Percentiles rank a stretch among this genome's conserved stretches.
Conservation (phyloP, 1,140 invertebrate genomes). For the Drosophila bipectinata region DNA sequence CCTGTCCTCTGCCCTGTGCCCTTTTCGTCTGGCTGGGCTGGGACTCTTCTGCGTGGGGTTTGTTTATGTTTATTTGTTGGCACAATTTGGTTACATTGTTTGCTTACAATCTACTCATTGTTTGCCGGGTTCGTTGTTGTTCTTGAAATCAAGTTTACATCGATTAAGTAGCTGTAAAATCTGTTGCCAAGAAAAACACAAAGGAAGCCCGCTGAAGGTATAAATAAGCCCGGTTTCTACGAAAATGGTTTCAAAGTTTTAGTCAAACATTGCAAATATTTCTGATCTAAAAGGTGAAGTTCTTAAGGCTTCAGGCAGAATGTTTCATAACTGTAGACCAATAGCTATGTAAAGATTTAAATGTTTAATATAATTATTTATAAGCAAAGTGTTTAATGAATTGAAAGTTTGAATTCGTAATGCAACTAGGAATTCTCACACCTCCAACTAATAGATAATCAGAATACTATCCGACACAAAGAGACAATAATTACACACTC, state of each 20-base stretch:
- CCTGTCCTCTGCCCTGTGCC: conserved; percentile 11
- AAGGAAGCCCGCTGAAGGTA: conserved; percentile 7
- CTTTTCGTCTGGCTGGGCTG: conserved; percentile 19
- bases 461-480: conserved; percentile 16
- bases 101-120: conserved; percentile 74
- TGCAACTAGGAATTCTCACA: conserved; percentile 16
- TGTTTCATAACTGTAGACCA: too few species aligned
- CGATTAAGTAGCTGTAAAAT: conserved; percentile 74
- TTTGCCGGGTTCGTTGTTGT: conserved; percentile 48
- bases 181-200: conserved; percentile 54
- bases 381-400: too few species aligned
- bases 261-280: not conserved
- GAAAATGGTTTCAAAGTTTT: conserved; percentile 6
- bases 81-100: conserved; percentile 82
- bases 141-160: conserved; percentile 74
- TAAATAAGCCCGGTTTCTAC: not conserved
- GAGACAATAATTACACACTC: conserved; percentile 34
- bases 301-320: not conserved
- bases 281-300: not conserved
- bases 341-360: too few species aligned
- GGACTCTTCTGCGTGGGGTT: conserved; percentile 43
- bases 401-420: not conserved
- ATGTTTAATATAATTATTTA: too few species aligned
- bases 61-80: conserved; percentile 80
- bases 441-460: not conserved